Evolutionary conservation across 2,797 vertebrate species (phyloP).

Genomic region (Trichosurus vulpecula): DNA sequence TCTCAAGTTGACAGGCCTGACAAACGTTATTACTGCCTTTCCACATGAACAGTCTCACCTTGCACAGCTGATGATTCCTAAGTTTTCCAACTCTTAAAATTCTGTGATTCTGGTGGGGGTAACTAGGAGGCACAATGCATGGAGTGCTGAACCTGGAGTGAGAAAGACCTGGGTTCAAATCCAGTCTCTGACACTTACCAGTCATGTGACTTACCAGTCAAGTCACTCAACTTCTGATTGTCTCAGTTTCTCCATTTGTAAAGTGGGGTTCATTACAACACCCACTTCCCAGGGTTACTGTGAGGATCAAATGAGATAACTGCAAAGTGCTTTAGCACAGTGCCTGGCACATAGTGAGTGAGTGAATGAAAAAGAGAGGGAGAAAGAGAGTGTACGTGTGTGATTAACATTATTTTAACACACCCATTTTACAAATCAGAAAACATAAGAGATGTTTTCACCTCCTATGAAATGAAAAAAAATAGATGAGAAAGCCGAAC

Average conservation of each 20-base stretch:
- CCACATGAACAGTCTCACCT: background rate
- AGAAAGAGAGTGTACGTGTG: too few relatives aligned
- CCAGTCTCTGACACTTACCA: background rate
- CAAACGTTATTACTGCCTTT: background rate
- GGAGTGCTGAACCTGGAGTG: background rate
- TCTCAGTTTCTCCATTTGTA: background rate
- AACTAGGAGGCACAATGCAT: background rate
- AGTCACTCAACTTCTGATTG: background rate
- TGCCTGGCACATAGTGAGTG: background rate
- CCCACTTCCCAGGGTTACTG: background rate
- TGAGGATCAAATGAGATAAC: background rate
- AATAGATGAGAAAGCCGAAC: constrained; percentile 13
- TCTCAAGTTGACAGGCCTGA: background rate
- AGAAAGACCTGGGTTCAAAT: background rate
- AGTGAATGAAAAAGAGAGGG: background rate
- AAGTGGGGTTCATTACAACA: background rate
- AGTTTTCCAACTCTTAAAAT: background rate
- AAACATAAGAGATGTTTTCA: background rate
- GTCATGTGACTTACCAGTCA: background rate
- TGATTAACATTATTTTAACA: background rate
- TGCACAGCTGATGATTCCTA: background rate
- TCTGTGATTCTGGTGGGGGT: background rate
- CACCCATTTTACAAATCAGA: background rate
- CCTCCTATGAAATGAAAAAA: background rate
- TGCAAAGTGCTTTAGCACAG: background rate